Evolutionary conservation across 1,140 invertebrate species (phyloP), one percentile per base, ranked within the genome.

Genomic region (Gryon sp.): DNA sequence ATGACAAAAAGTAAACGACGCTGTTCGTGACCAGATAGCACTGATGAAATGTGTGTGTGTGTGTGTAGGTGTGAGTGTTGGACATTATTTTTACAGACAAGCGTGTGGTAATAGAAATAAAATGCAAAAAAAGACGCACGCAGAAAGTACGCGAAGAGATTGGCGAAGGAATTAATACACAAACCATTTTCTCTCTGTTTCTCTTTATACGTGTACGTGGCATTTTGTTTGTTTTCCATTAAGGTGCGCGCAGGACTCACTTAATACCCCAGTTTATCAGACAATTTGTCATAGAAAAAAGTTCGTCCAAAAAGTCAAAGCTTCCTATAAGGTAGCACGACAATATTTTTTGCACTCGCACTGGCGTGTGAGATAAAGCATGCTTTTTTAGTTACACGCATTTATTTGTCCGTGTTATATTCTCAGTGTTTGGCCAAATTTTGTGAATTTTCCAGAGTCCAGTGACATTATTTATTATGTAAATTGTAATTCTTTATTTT

Each of bases 31-130:
- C 6, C 30, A 72, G 75, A 66, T 77, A 77, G 52, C 68, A 22
- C 34, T 14, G 60, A 68, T 72, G 59, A 77, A 77, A 77, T 77
- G 75, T 66, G 75, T 74, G 53, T 34, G 53, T 38, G 43, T 45
- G 75, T 74, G 53, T 34, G 53, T 38, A 34, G 43, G n/a, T n/a
- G n/a, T n/a, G n/a, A n/a, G n/a, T n/a, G 60, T 11, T 12, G 45
- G 53, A 69, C 74, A 77, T 77, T 72, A 77, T 77, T 77, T 62
- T 66, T 14, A 36, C 24, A 40, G 52, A 53, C 52, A 66, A 72
- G 57, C 48, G 59, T 72, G 74, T 30, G 59, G 66, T 72, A 53
- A 72, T 77, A 60, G 60, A 76, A 76, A 70, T 40, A 69, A 76
- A 63, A 66, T 1, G 30, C 0, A 22, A 55, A 73, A n/a, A 63